These are phyloP conservation scores for Accipiter virgatus DNA, from an alignment of 2,113 vertebrate species.

Conservation along the genomic window DNA sequence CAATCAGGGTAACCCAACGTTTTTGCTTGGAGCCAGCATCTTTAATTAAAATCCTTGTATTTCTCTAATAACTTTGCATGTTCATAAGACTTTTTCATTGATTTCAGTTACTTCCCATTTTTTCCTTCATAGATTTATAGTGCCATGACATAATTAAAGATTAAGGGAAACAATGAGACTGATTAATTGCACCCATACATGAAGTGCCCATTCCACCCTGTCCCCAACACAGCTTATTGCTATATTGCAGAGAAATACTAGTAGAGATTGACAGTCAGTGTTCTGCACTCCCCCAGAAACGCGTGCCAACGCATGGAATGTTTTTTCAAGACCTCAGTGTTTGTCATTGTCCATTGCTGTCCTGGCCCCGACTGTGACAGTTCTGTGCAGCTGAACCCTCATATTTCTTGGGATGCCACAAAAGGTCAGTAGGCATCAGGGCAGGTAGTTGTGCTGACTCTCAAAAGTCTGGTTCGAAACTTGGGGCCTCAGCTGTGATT, in stretches of 20 bases:
- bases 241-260: neutral
- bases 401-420: neutral
- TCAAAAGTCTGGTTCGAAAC: neutral
- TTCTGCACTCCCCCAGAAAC: neutral
- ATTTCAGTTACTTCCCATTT: constrained; percentile 70
- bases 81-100: constrained; percentile 62
- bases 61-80: constrained; percentile 68
- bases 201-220: neutral
- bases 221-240: neutral
- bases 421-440: neutral
- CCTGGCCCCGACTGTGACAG: neutral
- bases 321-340: neutral
- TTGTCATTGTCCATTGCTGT: neutral
- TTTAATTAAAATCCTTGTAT: constrained; percentile 78
- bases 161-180: constrained; percentile 20
- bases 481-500: neutral
- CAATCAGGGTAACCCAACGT: constrained; percentile 20
- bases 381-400: neutral
- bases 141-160: constrained; percentile 41
- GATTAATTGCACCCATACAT: neutral
- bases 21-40: constrained; percentile 56
- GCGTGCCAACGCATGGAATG: rapidly evolving
- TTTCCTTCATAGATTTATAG: constrained; percentile 3
- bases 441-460: neutral
- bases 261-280: neutral